Conservation (phyloP, 2,113 vertebrate species). For the Falcunculus frontatus region DNA sequence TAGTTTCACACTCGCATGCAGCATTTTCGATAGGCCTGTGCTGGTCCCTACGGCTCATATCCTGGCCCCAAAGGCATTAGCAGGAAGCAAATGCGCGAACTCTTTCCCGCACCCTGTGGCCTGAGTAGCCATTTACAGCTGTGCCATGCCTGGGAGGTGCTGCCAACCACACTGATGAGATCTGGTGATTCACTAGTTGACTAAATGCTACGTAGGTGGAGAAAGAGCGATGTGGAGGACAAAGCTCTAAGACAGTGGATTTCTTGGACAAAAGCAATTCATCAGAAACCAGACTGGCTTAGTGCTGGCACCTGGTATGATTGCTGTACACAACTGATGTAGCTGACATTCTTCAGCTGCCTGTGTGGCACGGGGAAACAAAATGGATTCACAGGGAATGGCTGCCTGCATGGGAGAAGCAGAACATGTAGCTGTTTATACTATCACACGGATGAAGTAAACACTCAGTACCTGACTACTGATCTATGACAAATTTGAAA, state of each 20-base stretch:
- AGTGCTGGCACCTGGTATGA: not conserved
- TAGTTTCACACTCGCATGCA: not conserved
- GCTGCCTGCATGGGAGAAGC: not conserved
- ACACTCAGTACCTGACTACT: not conserved
- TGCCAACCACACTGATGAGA: not conserved
- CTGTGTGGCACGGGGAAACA: not conserved
- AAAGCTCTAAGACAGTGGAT: not conserved
- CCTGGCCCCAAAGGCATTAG: not conserved
- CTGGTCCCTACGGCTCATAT: not conserved
- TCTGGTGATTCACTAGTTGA: not conserved
- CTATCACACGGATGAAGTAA: not conserved
- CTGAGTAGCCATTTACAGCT: not conserved
- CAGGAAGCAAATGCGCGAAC: not conserved
- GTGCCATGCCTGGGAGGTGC: not conserved
- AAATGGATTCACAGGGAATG: not conserved
- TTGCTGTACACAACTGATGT: not conserved
- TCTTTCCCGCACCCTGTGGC: not conserved
- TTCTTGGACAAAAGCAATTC: not conserved
- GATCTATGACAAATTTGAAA: not conserved
- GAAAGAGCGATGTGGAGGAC: not conserved
- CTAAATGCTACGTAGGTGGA: not conserved
- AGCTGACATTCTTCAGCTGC: not conserved
- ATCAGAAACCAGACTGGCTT: not conserved
- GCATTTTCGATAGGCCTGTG: not conserved
- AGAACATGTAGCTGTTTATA: not conserved